Conservation (phyloP, 2,888 invertebrate species). For the Resseliella maxima region DNA sequence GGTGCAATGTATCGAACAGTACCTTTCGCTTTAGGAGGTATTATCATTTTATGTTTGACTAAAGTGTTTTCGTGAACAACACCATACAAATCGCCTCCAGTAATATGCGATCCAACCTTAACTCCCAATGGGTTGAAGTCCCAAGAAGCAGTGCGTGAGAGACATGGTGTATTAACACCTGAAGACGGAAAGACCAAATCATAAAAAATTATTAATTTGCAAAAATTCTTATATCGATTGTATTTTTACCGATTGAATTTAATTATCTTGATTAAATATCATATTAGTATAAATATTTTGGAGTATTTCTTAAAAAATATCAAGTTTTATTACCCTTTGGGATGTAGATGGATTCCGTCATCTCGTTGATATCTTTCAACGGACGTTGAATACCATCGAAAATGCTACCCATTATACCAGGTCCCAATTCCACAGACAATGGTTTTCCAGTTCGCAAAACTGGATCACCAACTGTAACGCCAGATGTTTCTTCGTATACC, state of each 20-base stretch:
- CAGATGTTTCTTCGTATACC: conserved; percentile 96
- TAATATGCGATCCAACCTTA: conserved; percentile 96
- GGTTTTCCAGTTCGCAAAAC: conserved; percentile 99
- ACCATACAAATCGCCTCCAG: conserved; percentile 97
- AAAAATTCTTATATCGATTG: too few species aligned
- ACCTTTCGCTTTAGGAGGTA: conserved; percentile 95
- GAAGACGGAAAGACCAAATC: too few species aligned
- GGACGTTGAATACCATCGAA: conserved; percentile 99
- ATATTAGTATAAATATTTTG: too few species aligned
- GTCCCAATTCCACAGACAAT: conserved; percentile 97
- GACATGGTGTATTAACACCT: conserved; percentile 94
- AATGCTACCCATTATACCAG: conserved; percentile 98
- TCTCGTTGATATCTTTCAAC: conserved; percentile 92
- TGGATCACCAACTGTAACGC: conserved; percentile 99
- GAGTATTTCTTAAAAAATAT: too few species aligned
- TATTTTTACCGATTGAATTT: too few species aligned
- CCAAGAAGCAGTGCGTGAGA: conserved; percentile 86
- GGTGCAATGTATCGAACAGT: conserved; percentile 96
- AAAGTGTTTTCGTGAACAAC: conserved; percentile 96
- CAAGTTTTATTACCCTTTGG: too few species aligned
- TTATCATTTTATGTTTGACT: conserved; percentile 95
- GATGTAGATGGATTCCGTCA: conserved; percentile 97
- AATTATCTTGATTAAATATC: too few species aligned
- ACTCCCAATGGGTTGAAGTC: conserved; percentile 90
- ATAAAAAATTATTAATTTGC: too few species aligned